Base-by-base conservation (phyloP, 2,888 invertebrate species). In the Ptilodon capucinus region DNA sequence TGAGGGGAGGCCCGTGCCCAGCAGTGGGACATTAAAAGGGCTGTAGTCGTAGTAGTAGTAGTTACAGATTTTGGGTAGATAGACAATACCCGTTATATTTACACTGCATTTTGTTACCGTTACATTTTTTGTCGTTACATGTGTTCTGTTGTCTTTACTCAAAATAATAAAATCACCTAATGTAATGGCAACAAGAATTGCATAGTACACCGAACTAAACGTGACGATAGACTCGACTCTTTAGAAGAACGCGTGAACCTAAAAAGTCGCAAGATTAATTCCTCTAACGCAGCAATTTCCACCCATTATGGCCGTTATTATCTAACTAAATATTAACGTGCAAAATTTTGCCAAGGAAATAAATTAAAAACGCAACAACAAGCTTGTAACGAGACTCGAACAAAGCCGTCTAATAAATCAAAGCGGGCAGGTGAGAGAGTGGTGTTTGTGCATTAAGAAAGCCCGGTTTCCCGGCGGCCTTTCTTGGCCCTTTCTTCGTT, bases 321-420 rank as follows among this genome's bases (percentile, higher is more conserved):
- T 83, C 81, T 80, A 82, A 83, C 84, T 84, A 87, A 87, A 87
- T 84, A 86, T 86, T 84, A 84, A 79, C 81, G 78, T 76, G 84
- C 78, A 78, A 85, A 87, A 78, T 84, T 87, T 83, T 72, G 71
- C 72, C 77, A 71, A 74, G 86, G 82, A 88, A 88, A 90, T 89
- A 91, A 90, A 90, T 91, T 90, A 91, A 91, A 91, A 90, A 90
- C 89, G 90, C 86, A 90, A 90, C 90, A 90, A 89, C 86, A 88
- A 88, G 85, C 78, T 86, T 87, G 89, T 89, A 90, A 87, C 89
- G 85, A 85, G 84, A 76, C 74, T 61, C 73, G 89, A 89, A 91
- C 91, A 91, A 91, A 86, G 85, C 74, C 78, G 76, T 72, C 85
- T 88, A 86, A 91, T 90, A 90, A 90, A 91, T 90, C 90, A 90